Base-by-base conservation (phyloP, 2,888 invertebrate species). In the Athalia circularis region DNA sequence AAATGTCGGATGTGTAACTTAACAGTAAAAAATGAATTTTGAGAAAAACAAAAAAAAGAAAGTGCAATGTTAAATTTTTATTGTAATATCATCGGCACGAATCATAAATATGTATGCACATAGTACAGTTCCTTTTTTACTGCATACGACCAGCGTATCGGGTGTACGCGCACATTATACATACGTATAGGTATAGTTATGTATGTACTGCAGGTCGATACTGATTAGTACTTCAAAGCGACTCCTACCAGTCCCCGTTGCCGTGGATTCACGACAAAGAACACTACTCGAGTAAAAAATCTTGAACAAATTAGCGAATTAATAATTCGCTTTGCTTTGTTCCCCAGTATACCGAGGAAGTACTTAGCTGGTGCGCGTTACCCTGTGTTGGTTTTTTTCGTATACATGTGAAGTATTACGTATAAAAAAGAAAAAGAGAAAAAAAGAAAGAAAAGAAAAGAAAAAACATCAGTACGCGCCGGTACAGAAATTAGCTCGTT, bases 251-350 rank as follows among this genome's bases (percentile, higher is more conserved):
- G 29, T 61, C 75, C 52, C 70, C 77, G 45, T 65, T 54, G 50
- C 72, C 59, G 59, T 79, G 79, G 65, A 78, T 81, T 82, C 79
- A 80, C 82, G 80, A 83, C 82, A 81, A 83, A 82, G 81, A 81
- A 78, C 79, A 81, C 79, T 83, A 83, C 83, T 86, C 85, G 84
- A 86, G 86, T 80, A 83, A 85, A 85, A 85, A 86, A 86, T 84
- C 86, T 87, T 84, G 84, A 86, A 84, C 85, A 86, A 88, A 89
- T 89, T 86, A 89, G 86, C 86, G 83, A 86, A 87, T 89, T 88
- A 88, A 86, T 85, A 85, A 87, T 88, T 85, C 85, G 84, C 82
- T 81, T 78, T 74, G 81, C 84, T 86, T 87, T 88, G 85, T 88
- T 86, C 82, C 77, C 80, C 4, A 15, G 11, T 54, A 9, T 5